Conservation (phyloP, 1,140 invertebrate genomes). For the Hylyphantes graminicola region DNA sequence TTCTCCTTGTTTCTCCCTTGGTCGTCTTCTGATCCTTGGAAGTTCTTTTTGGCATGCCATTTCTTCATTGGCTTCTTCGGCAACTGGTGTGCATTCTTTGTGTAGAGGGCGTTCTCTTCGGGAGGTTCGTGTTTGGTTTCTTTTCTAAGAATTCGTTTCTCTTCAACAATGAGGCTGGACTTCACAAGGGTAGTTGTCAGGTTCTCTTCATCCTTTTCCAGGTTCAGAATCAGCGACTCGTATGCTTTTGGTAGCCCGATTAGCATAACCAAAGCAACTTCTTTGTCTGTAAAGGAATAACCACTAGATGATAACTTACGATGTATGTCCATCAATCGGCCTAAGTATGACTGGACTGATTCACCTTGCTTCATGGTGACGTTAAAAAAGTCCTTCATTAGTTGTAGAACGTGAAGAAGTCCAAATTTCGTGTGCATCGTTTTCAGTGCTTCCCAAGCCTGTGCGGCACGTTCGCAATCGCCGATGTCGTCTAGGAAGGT, state of each 20-base stretch:
- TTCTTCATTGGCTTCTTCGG: constrained; percentile 12
- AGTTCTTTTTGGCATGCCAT: neutral
- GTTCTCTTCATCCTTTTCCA: constrained; percentile 20
- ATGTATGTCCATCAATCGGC: neutral
- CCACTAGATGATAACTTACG: constrained; percentile 12
- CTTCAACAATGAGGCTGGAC: constrained; percentile 17
- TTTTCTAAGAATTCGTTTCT: constrained; percentile 11
- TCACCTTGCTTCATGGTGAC: too few relatives aligned
- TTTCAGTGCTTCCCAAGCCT: constrained; percentile 4
- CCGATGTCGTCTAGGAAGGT: too few relatives aligned
- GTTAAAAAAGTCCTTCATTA: constrained; percentile 22
- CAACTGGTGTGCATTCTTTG: neutral
- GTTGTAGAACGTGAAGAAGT: neutral
- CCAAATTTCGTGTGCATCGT: too few relatives aligned
- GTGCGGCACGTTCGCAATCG: neutral
- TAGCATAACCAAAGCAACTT: constrained; percentile 30
- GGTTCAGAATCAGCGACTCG: constrained; percentile 11
- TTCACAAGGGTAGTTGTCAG: constrained; percentile 8
- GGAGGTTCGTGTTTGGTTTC: neutral
- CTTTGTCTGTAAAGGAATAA: constrained; percentile 20
- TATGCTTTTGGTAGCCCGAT: constrained; percentile 9
- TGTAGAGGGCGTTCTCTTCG: constrained; percentile 1
- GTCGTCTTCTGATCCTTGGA: neutral
- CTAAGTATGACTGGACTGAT: too few relatives aligned
- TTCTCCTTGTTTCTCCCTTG: neutral